phyloP scores from a whole-genome alignment of 2,888 invertebrate genomes.

The Callyntrura sp. region DNA sequence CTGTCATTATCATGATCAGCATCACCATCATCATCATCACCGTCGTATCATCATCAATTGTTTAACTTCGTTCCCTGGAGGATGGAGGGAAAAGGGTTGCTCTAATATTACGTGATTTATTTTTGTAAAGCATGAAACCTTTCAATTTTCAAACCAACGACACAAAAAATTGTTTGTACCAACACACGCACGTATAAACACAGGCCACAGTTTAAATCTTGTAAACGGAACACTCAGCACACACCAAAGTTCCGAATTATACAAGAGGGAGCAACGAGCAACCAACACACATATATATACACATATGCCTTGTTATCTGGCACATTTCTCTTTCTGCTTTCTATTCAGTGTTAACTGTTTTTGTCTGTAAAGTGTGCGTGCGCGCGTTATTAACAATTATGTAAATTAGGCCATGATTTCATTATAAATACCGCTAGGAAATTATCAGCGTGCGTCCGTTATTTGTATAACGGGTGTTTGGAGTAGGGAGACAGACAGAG shows the following conservation, averaged over 20 bases:
- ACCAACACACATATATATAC: background rate
- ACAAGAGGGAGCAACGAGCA: background rate
- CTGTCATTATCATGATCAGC: background rate
- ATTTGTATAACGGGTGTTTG: constrained; percentile 7
- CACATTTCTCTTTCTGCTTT: background rate
- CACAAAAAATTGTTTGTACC: background rate
- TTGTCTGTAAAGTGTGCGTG: background rate
- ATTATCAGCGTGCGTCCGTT: constrained; percentile 19
- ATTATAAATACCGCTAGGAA: background rate
- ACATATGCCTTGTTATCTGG: too few species aligned
- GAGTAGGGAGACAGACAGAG: background rate
- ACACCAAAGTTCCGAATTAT: background rate
- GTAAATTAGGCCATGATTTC: constrained; percentile 48
- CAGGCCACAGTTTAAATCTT: background rate
- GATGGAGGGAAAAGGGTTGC: background rate
- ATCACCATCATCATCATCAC: background rate
- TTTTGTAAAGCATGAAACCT: constrained; percentile 52
- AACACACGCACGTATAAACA: too few species aligned
- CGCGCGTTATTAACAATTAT: constrained; percentile 59
- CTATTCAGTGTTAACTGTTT: background rate
- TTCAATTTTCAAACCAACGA: constrained; percentile 37
- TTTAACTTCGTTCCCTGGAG: background rate
- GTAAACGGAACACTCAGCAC: background rate
- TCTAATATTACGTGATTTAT: constrained; percentile 36
- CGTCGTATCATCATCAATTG: too few species aligned